Evolutionary conservation across 2,113 vertebrate species (phyloP).

Genomic region (Albula goreensis): DNA sequence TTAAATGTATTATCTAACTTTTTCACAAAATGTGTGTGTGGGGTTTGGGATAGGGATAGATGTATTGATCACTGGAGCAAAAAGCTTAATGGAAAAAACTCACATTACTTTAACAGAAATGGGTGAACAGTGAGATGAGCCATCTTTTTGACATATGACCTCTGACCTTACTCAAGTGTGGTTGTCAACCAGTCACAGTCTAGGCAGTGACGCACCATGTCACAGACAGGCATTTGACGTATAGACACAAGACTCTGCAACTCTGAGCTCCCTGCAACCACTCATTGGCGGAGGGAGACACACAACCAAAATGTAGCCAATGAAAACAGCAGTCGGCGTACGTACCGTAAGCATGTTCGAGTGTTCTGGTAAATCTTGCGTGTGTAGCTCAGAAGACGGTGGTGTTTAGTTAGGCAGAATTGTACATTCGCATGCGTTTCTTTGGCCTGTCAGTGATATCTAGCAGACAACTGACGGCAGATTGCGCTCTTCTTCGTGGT

Average conservation of each 20-base stretch:
- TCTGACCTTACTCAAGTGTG: conserved; percentile 6
- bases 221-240: background rate
- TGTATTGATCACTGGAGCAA: too few relatives aligned
- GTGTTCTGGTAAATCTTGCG: background rate
- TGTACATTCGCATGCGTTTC: background rate
- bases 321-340: background rate
- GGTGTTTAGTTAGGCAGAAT: background rate
- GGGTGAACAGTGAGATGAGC: too few relatives aligned
- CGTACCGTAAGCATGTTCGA: background rate
- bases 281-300: background rate
- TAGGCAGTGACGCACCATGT: background rate
- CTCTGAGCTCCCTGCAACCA: background rate
- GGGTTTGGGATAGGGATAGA: too few relatives aligned
- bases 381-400: conserved; percentile 23
- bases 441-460: background rate
- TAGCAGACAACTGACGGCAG: background rate
- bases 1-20: too few relatives aligned
- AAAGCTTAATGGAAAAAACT: too few relatives aligned
- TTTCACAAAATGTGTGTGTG: too few relatives aligned
- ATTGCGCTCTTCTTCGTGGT: too few relatives aligned
- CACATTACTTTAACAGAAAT: too few relatives aligned
- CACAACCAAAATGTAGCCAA: background rate
- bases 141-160: background rate
- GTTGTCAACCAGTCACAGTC: conserved; percentile 36
- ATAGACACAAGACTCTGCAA: background rate